Conservation (phyloP, 2,888 invertebrate genomes). For the Drosophila robusta region DNA sequence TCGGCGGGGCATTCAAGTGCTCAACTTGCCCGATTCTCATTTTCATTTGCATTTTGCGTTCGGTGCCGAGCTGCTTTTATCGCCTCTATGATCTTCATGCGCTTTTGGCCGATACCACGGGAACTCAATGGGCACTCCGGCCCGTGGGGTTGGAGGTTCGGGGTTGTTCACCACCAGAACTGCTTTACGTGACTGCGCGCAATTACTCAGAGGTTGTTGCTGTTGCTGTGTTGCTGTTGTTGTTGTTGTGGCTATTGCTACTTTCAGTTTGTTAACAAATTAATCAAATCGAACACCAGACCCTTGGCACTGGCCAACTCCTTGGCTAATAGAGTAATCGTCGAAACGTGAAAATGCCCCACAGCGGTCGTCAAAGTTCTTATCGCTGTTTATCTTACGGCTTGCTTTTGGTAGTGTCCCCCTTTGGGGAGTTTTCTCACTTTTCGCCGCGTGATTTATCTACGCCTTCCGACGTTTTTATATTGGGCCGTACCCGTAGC, state of each 20-base stretch:
- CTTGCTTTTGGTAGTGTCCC: constrained; percentile 54
- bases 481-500: constrained; percentile 29
- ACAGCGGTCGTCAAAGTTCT: constrained; percentile 35
- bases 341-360: constrained; percentile 52
- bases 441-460: constrained; percentile 73
- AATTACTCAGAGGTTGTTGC: constrained; percentile 74
- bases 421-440: constrained; percentile 74
- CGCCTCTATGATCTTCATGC: constrained; percentile 77
- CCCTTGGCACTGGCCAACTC: constrained; percentile 5
- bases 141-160: constrained; percentile 1
- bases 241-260: constrained; percentile 77
- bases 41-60: constrained; percentile 51
- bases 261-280: constrained; percentile 84
- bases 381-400: constrained; percentile 39
- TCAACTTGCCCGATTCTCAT: constrained; percentile 73
- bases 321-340: constrained; percentile 73
- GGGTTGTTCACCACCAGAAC: constrained; percentile 40
- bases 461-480: constrained; percentile 73
- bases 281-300: constrained; percentile 82
- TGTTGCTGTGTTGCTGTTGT: too few species aligned
- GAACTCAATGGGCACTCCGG: constrained; percentile 13
- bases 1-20: constrained; percentile 77
- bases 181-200: constrained; percentile 74
- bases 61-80: constrained; percentile 54
- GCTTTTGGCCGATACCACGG: constrained; percentile 73